These are phyloP conservation scores for Plebejus argus DNA, from an alignment of 2,888 invertebrate species.

Conservation along the genomic window DNA sequence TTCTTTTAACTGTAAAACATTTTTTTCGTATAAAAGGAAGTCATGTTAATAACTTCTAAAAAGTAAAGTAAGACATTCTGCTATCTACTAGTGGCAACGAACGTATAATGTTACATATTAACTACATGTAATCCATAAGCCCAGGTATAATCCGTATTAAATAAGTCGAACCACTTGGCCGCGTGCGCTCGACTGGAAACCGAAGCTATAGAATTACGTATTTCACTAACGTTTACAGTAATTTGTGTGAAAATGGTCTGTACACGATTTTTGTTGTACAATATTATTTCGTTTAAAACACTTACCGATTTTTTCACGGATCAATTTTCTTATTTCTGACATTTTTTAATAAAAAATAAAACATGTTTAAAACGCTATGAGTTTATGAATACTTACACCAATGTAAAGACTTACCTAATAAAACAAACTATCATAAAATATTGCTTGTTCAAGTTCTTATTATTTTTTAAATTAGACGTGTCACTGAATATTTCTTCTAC, in stretches of 20 bases:
- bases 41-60: neutral
- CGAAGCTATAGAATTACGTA: neutral
- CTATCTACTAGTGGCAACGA: neutral
- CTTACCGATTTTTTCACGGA: too few species aligned
- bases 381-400: too few species aligned
- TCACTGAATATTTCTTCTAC: too few species aligned
- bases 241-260: neutral
- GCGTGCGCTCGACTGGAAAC: neutral
- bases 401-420: too few species aligned
- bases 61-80: neutral
- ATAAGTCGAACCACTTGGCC: constrained; percentile 15
- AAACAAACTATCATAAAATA: too few species aligned
- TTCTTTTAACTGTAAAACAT: too few species aligned
- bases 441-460: too few species aligned
- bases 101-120: neutral
- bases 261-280: neutral
- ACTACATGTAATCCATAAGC: neutral
- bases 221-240: neutral
- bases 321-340: too few species aligned
- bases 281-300: neutral
- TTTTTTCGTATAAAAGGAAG: neutral
- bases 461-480: too few species aligned
- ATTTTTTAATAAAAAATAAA: too few species aligned
- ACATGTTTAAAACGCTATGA: too few species aligned
- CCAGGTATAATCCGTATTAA: neutral